phyloP scores from a whole-genome alignment of 2,113 vertebrate genomes.

The Brachypodius melanocephalos region DNA sequence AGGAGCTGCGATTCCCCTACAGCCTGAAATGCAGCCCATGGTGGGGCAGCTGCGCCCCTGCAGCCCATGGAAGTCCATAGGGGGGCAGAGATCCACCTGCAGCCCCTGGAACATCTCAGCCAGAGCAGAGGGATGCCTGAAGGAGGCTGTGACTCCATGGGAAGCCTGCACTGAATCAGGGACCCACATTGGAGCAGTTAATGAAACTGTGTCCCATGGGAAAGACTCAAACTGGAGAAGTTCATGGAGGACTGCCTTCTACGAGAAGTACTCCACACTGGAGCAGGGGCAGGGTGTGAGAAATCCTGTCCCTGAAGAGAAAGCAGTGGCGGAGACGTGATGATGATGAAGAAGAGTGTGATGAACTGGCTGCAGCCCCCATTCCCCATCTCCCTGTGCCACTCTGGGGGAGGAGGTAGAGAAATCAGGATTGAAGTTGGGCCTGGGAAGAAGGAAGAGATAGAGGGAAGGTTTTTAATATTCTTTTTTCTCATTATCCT shows the following conservation, averaged over 20 bases:
- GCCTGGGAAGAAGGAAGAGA: not conserved
- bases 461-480: not conserved
- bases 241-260: not conserved
- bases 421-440: not conserved
- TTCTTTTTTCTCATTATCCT: not conserved
- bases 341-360: not conserved
- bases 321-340: not conserved
- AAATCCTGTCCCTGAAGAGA: not conserved
- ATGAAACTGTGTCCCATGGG: not conserved
- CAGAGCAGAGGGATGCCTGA: not conserved
- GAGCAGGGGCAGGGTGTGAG: not conserved
- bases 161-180: no score
- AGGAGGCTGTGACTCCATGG: not conserved
- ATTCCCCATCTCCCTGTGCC: not conserved
- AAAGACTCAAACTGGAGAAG: not conserved
- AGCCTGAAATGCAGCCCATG: not conserved
- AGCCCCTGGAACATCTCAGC: rapidly evolving
- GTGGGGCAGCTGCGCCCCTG: not conserved
- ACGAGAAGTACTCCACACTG: not conserved
- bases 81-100: not conserved
- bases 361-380: not conserved
- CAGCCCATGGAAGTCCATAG: rapidly evolving
- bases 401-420: not conserved
- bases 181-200: not conserved
- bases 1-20: not conserved